Percentiles rank a stretch among this genome's conserved stretches.
These are phyloP conservation scores for Numenius phaeopus DNA, from an alignment of 2,797 vertebrate genomes.

Conservation along the genomic window DNA sequence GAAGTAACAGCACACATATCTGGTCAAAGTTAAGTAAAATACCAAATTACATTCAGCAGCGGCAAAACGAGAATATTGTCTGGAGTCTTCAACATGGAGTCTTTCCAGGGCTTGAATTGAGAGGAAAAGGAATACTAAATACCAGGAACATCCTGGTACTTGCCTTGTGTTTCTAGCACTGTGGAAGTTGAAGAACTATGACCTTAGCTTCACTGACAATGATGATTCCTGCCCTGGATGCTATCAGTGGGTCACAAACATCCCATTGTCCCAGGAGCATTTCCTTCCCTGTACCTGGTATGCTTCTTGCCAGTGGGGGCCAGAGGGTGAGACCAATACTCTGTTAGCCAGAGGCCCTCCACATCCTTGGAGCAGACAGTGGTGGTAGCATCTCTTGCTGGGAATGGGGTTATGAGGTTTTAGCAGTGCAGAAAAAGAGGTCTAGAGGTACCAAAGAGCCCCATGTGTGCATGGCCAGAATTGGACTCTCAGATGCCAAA, in stretches of 20 bases:
- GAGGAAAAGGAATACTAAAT: neutral
- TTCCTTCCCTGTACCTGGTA: neutral
- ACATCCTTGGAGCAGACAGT: neutral
- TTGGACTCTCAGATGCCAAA: neutral
- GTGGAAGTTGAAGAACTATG: neutral
- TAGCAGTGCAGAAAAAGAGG: neutral
- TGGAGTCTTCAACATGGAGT: neutral
- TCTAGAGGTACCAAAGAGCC: fast-evolving
- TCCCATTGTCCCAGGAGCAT: neutral
- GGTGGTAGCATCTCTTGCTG: neutral
- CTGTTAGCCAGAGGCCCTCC: neutral
- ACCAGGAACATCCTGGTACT: neutral
- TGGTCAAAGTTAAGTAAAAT: neutral
- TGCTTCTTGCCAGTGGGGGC: fast-evolving
- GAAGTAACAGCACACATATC: neutral
- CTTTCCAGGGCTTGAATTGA: neutral
- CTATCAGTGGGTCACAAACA: neutral
- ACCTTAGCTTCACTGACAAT: neutral
- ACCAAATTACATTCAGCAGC: neutral
- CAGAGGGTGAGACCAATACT: fast-evolving
- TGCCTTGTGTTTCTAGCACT: neutral
- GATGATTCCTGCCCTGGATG: neutral
- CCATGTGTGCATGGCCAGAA: fast-evolving
- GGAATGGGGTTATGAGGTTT: neutral
- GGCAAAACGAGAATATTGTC: neutral